These are phyloP conservation scores for Trichogramma evanescens DNA, from an alignment of 2,888 invertebrate species.

Conservation along the genomic window DNA sequence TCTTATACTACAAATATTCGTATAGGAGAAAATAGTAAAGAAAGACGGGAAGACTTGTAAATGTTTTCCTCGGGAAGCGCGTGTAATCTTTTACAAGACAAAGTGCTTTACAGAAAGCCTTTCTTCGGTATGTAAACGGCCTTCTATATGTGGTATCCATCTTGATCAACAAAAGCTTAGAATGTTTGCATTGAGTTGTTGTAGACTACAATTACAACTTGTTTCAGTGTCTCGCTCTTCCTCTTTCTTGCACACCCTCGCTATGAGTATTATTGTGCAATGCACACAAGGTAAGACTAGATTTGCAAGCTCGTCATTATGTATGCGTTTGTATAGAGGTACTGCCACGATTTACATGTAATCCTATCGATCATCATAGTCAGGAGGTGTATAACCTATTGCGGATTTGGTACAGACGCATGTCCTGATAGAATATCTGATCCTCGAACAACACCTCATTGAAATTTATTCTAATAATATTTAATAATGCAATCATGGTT, in stretches of 20 bases:
- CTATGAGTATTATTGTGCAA: too few relatives aligned
- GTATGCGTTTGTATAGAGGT: background rate
- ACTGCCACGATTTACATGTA: slow-evolving; percentile 22
- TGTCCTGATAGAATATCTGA: too few relatives aligned
- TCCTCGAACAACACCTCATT: too few relatives aligned
- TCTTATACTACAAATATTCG: too few relatives aligned
- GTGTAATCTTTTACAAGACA: slow-evolving; percentile 8
- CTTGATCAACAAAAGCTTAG: slow-evolving; percentile 17
- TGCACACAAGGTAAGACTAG: background rate
- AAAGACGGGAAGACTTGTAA: too few relatives aligned
- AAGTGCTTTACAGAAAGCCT: slow-evolving; percentile 15
- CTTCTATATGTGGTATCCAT: background rate
- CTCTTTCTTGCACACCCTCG: too few relatives aligned
- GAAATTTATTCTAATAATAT: too few relatives aligned
- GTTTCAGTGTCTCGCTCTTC: background rate
- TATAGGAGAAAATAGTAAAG: too few relatives aligned
- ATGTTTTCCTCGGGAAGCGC: too few relatives aligned
- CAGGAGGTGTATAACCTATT: slow-evolving; percentile 3
- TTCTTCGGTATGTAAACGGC: too few relatives aligned
- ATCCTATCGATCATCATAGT: slow-evolving; percentile 24
- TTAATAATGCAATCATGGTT: too few relatives aligned
- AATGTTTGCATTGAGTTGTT: background rate
- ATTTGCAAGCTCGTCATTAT: slow-evolving; percentile 10
- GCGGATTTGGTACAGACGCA: slow-evolving; percentile 10
- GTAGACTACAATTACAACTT: slow-evolving; percentile 17